Percentiles rank a stretch among this genome's conserved stretches.
These are phyloP conservation scores for Myrmecophaga tridactyla DNA, from an alignment of 2,113 vertebrate genomes.

Conservation along the genomic window DNA sequence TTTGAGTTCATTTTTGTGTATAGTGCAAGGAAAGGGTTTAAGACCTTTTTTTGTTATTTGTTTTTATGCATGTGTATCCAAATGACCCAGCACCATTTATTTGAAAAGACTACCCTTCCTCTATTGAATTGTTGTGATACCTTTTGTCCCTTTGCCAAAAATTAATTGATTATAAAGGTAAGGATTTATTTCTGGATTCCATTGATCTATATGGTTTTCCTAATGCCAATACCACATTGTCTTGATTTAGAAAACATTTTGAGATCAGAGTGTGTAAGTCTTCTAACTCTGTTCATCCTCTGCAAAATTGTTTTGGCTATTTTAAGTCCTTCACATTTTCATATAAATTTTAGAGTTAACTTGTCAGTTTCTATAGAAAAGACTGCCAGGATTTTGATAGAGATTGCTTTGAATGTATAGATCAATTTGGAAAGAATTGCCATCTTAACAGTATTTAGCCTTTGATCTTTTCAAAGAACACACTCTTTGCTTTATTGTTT, in stretches of 20 bases:
- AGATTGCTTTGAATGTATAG: neutral
- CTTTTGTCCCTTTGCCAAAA: no score
- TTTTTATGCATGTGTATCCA: neutral
- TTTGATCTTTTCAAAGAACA: neutral
- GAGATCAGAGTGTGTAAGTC: no score
- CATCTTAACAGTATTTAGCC: neutral
- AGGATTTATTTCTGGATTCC: neutral
- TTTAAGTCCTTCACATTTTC: no score
- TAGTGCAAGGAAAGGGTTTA: neutral
- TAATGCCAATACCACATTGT: neutral
- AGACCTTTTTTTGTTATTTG: neutral
- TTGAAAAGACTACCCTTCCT: no score
- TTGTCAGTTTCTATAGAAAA: no score
- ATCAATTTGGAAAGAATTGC: no score
- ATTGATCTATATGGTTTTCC: neutral
- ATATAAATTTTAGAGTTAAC: no score
- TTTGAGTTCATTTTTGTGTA: constrained; percentile 15
- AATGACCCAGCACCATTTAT: no score
- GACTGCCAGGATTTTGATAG: neutral
- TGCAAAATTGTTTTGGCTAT: no score
- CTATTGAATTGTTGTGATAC: no score
- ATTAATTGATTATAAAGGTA: neutral
- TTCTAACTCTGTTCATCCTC: no score
- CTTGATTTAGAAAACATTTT: no score
- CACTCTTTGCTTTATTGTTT: constrained; percentile 1